These are phyloP conservation scores for Plestiodon gilberti DNA, from an alignment of 2,113 vertebrate genomes.

Conservation along the genomic window DNA sequence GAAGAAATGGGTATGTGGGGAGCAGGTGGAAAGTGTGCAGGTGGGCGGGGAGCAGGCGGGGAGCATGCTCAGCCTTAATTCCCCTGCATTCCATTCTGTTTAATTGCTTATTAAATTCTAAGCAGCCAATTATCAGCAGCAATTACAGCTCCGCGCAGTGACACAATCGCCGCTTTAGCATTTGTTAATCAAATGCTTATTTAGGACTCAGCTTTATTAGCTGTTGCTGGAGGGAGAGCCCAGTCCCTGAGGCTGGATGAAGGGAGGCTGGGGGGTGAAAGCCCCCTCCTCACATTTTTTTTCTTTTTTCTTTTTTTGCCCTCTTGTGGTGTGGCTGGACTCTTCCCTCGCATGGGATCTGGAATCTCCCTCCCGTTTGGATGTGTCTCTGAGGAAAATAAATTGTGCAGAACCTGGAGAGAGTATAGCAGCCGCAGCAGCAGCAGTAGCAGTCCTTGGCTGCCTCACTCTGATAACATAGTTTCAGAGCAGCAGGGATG, in stretches of 20 bases:
- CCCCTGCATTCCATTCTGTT: conserved; percentile 83
- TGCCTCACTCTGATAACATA: background rate
- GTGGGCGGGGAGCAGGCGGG: conserved; percentile 47
- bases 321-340: background rate
- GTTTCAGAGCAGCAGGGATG: background rate
- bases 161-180: conserved; percentile 87
- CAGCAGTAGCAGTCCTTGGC: background rate
- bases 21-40: background rate
- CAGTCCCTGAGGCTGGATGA: background rate
- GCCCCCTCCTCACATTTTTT: background rate
- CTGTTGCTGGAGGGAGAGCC: conserved; percentile 61
- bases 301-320: too few relatives aligned
- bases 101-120: conserved; percentile 91
- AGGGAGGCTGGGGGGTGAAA: too few relatives aligned
- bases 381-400: background rate
- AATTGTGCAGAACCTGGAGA: background rate
- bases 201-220: conserved; percentile 81
- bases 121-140: conserved; percentile 89
- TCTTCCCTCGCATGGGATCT: background rate
- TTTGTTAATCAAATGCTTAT: conserved; percentile 89
- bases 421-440: background rate
- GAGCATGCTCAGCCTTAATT: conserved; percentile 76
- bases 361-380: background rate
- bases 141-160: conserved; percentile 86
- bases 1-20: background rate